Base-by-base conservation (phyloP, 2,888 invertebrate species). In the Brachyptera risi region DNA sequence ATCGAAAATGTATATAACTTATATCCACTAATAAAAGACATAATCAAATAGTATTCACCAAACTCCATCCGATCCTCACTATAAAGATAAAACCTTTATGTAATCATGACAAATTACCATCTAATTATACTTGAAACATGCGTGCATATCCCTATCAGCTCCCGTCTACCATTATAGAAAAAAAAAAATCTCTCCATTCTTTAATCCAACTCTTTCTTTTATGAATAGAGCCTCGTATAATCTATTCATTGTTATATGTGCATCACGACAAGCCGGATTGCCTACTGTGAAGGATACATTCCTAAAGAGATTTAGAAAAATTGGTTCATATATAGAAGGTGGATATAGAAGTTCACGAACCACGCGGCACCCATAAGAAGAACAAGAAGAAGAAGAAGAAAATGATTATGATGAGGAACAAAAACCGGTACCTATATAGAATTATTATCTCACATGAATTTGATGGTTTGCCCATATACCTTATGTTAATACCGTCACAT, bases 401-500 rank as follows among this genome's bases (percentile, higher is more conserved):
- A n/a, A n/a, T n/a, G n/a, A n/a, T n/a, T n/a, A n/a, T 19, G 47
- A 47, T 24, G 23, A 21, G n/a, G 44, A 19, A 5, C 21, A 23
- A 47, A 47, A 47, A 47, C 47, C 47, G 47, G 47, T 47, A 47
- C 24, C n/a, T n/a, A n/a, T n/a, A n/a, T n/a, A n/a, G n/a, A n/a
- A n/a, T n/a, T n/a, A n/a, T n/a, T n/a, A n/a, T 23, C 47, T 24
- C 24, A 23, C 24, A 24, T 24, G 24, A 47, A 47, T 47, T 47
- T 47, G 47, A 47, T 47, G 47, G 23, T 4, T 21, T 24, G 42
- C n/a, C 24, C 47, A 21, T 5, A n/a, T n/a, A 47, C 47, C 47
- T 21, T 47, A 23, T 24, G 47, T 47, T 47, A 47, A 47, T n/a
- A 47, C 47, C 24, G 24, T 47, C 47, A 47, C 24, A 21, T 47